Base-by-base conservation (phyloP, 2,888 invertebrate species). In the Silvanus unidentatus region DNA sequence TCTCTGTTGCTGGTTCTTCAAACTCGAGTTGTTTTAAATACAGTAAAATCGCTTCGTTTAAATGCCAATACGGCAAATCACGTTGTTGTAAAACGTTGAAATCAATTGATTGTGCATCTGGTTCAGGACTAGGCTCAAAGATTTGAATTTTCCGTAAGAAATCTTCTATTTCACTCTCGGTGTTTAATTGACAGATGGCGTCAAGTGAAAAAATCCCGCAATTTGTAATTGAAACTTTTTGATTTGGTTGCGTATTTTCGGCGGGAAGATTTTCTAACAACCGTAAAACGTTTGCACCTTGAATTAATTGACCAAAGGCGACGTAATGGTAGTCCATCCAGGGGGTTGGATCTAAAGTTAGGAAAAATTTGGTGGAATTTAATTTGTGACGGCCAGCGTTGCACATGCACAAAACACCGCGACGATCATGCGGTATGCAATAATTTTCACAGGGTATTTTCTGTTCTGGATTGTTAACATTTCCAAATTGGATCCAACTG, bases 261-360 rank as follows among this genome's bases (percentile, higher is more conserved):
- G 32, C 5, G 4, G 4, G 12, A 32, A 32, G 32, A 9, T 8
- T 62, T 68, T 86, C 84, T 30, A 87, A 79, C 51, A 68, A 69
- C 44, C 74, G 68, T 30, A 87, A 68, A 10, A 81, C 77, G 37
- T 75, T 68, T 44, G 78, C 79, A 1, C 86, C 86, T 54, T 82
- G 82, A 28, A 86, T 72, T 2, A 86, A 71, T 69, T 84, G 81
- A 1, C 81, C 87, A 63, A 88, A 86, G 1, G 84, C 86, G 3
- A 87, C 86, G 61, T 82, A 85, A 69, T 76, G 79, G 46, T 74
- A 71, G 54, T 80, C 77, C 85, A 87, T 85, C 86, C 86, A 87
- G 2, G 75, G 70, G 2, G 80, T 75, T 2, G 82, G 77, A 66
- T 81, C 79, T 11, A 86, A 70, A 10, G 81, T 74, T 11, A 87